These are phyloP conservation scores for Epinephelus malabaricus DNA, from an alignment of 2,797 vertebrate species.

Conservation along the genomic window DNA sequence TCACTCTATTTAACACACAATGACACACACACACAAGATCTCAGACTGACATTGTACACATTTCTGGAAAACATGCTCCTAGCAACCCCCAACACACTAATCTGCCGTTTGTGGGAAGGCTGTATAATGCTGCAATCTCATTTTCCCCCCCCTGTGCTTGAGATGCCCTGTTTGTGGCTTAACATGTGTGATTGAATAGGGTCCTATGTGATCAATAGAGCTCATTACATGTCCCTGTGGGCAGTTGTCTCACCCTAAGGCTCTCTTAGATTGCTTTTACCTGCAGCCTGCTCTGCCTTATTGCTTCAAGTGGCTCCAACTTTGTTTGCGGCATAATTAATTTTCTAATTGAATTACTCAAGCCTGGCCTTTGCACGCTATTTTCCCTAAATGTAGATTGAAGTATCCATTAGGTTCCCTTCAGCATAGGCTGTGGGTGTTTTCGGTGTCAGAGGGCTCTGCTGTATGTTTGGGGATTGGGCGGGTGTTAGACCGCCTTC, in stretches of 20 bases:
- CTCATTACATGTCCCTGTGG: slow-evolving; percentile 79
- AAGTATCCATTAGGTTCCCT: slow-evolving; percentile 37
- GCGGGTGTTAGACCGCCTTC: slow-evolving; percentile 59
- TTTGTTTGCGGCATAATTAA: slow-evolving; percentile 65
- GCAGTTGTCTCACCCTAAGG: slow-evolving; percentile 58
- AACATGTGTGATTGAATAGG: slow-evolving; percentile 78
- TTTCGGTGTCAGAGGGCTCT: slow-evolving; percentile 41
- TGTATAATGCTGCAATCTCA: slow-evolving; percentile 52
- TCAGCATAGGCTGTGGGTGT: slow-evolving; percentile 30
- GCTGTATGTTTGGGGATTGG: slow-evolving; percentile 58
- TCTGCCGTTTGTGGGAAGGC: slow-evolving; percentile 46
- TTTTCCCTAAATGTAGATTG: slow-evolving; percentile 29
- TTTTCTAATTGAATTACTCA: slow-evolving; percentile 66
- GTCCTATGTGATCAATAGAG: slow-evolving; percentile 79
- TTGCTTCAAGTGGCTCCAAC: slow-evolving; percentile 62
- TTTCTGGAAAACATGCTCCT: slow-evolving; percentile 56
- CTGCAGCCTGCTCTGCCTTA: slow-evolving; percentile 52
- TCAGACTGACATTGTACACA: slow-evolving; percentile 47
- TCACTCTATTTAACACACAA: slow-evolving; percentile 6
- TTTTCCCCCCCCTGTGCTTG: slow-evolving; percentile 40
- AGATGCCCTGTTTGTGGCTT: slow-evolving; percentile 68
- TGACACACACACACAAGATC: slow-evolving; percentile 12
- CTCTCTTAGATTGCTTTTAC: slow-evolving; percentile 72
- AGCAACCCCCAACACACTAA: slow-evolving; percentile 56
- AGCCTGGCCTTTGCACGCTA: slow-evolving; percentile 30